These are phyloP conservation scores for Kryptolebias ocellatus DNA, from an alignment of 2,797 vertebrate genomes.

Conservation along the genomic window DNA sequence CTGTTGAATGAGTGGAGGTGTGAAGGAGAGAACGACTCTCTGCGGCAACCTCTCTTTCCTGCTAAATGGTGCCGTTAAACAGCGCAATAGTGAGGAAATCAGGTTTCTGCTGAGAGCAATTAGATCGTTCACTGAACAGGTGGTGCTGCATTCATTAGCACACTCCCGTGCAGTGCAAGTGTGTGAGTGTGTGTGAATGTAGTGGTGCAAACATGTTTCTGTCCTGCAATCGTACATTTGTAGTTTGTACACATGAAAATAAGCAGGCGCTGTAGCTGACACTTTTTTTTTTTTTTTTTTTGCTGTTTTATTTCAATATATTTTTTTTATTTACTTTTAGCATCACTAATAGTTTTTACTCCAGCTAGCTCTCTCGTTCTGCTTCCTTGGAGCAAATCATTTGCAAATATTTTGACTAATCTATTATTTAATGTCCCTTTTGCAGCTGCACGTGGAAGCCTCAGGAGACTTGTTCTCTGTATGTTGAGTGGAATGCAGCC, in stretches of 20 bases:
- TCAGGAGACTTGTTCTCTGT: constrained; percentile 39
- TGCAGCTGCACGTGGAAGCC: constrained; percentile 31
- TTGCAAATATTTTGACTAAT: constrained; percentile 65
- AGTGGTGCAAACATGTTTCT: constrained; percentile 4
- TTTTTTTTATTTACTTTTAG: background rate
- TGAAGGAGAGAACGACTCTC: constrained; percentile 31
- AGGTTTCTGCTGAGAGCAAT: constrained; percentile 73
- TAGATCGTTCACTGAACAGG: constrained; percentile 74
- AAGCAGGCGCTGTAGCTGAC: background rate
- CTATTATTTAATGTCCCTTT: constrained; percentile 59
- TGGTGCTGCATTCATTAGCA: constrained; percentile 74
- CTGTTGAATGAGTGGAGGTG: constrained; percentile 40
- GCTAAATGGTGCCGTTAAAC: constrained; percentile 62
- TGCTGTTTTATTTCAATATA: background rate
- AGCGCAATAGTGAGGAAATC: constrained; percentile 62
- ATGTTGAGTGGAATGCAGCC: constrained; percentile 41
- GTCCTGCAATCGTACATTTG: constrained; percentile 41
- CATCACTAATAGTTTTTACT: background rate
- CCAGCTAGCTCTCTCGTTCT: constrained; percentile 21
- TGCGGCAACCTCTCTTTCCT: constrained; percentile 58
- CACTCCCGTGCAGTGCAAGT: constrained; percentile 39
- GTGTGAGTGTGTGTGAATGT: constrained; percentile 19
- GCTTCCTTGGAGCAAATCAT: constrained; percentile 27
- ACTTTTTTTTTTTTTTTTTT: constrained; percentile 19
- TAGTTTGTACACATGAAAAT: constrained; percentile 7